These are phyloP conservation scores for Lepidonotus clava DNA, from an alignment of 2,888 invertebrate genomes.

Conservation along the genomic window DNA sequence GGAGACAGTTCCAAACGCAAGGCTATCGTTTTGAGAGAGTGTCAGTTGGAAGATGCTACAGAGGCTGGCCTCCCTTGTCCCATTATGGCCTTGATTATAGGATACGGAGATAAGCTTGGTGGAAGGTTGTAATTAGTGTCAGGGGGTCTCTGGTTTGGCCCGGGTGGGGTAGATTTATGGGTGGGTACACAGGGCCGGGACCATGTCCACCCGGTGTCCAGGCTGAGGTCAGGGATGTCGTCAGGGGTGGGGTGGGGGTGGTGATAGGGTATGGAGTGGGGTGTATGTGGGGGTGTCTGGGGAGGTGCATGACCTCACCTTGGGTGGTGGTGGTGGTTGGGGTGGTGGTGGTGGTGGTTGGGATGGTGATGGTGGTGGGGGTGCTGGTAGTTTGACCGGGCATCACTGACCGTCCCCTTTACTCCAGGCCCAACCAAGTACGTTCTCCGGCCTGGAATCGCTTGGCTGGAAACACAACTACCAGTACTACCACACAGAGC, in stretches of 20 bases:
- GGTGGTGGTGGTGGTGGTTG: no score
- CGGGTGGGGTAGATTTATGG: no score
- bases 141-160: background rate
- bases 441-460: background rate
- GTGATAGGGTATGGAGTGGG: background rate
- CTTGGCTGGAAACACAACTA: background rate
- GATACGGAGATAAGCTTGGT: background rate
- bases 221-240: background rate
- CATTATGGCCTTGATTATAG: background rate
- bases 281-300: background rate
- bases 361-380: no score
- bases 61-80: background rate
- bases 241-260: background rate
- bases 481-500: background rate
- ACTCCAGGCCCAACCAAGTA: background rate
- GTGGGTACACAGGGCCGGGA: no score
- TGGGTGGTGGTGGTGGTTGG: no score
- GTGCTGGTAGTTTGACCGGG: background rate
- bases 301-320: slow-evolving; percentile 4
- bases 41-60: no score
- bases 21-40: no score
- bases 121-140: background rate
- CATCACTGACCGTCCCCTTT: no score
- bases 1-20: no score
- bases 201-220: background rate